A percentile compares a stretch with the other conserved stretches of the same genome.
phyloP scores from a whole-genome alignment of 2,888 invertebrate genomes.

The Caenorhabditis drosophilae region DNA sequence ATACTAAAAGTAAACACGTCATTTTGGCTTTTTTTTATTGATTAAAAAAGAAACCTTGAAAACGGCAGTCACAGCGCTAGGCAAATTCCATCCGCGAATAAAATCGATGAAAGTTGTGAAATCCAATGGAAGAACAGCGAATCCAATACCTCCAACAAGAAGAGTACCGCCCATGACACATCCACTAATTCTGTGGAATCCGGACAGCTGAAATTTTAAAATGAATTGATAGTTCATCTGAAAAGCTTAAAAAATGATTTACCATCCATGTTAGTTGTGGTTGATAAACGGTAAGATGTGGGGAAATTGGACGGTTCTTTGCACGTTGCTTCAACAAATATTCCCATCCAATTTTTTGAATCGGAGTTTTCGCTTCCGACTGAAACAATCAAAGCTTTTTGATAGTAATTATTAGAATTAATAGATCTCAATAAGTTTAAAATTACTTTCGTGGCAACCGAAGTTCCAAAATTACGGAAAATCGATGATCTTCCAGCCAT shows the following conservation, averaged over 20 bases:
- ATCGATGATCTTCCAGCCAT: slow-evolving; percentile 27
- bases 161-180: slow-evolving; percentile 68
- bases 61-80: slow-evolving; percentile 56
- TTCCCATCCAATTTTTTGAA: slow-evolving; percentile 66
- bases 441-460: slow-evolving; percentile 26
- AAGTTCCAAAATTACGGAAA: slow-evolving; percentile 31
- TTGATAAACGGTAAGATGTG: slow-evolving; percentile 68
- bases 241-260: not conserved
- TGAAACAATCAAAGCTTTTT: too few species aligned
- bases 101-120: slow-evolving; percentile 65
- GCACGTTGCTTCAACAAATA: slow-evolving; percentile 65
- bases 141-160: slow-evolving; percentile 64
- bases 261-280: slow-evolving; percentile 68
- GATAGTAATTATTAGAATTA: not conserved
- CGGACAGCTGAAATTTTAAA: slow-evolving; percentile 50
- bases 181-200: slow-evolving; percentile 64
- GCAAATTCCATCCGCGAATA: slow-evolving; percentile 60
- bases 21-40: not conserved
- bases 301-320: slow-evolving; percentile 65
- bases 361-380: slow-evolving; percentile 51
- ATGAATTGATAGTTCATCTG: not conserved
- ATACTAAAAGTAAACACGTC: slow-evolving; percentile 45
- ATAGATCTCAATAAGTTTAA: not conserved
- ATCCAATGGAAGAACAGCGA: slow-evolving; percentile 64
- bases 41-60: slow-evolving; percentile 55